Conservation (phyloP, 2,797 vertebrate species). For the Chiloscyllium punctatum region DNA sequence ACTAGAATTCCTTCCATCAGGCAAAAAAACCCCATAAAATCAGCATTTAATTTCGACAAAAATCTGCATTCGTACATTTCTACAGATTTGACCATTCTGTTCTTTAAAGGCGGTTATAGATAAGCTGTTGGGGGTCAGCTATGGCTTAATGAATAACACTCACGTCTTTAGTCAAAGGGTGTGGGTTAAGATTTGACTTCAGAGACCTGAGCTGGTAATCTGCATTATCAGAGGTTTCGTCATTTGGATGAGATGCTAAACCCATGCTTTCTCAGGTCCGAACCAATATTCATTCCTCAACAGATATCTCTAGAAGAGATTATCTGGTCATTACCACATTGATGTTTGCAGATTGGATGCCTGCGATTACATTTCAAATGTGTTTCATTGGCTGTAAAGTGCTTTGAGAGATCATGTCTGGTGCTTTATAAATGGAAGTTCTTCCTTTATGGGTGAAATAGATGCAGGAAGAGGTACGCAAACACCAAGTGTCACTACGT, state of each 20-base stretch:
- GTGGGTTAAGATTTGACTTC: neutral
- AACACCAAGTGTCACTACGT: no score
- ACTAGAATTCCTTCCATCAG: constrained; percentile 32
- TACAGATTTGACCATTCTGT: neutral
- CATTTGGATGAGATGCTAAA: neutral
- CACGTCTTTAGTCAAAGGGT: neutral
- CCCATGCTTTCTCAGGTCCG: neutral
- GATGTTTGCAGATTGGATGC: neutral
- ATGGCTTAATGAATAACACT: neutral
- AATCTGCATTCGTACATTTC: neutral
- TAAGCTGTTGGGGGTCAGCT: neutral
- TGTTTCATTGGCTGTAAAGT: neutral
- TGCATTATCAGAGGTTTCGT: neutral
- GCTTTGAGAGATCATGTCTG: neutral
- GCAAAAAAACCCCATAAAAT: neutral
- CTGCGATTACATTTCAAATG: neutral
- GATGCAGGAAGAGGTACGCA: neutral
- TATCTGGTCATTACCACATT: neutral
- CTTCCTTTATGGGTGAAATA: neutral
- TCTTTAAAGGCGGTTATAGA: neutral
- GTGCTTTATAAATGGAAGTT: neutral
- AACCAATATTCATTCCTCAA: neutral
- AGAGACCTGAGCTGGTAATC: neutral
- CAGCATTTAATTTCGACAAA: neutral
- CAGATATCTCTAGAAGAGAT: neutral